A percentile compares a stretch with the other conserved stretches of the same genome.
Evolutionary conservation across 2,888 invertebrate species (phyloP).

Genomic region (Elegia similella): DNA sequence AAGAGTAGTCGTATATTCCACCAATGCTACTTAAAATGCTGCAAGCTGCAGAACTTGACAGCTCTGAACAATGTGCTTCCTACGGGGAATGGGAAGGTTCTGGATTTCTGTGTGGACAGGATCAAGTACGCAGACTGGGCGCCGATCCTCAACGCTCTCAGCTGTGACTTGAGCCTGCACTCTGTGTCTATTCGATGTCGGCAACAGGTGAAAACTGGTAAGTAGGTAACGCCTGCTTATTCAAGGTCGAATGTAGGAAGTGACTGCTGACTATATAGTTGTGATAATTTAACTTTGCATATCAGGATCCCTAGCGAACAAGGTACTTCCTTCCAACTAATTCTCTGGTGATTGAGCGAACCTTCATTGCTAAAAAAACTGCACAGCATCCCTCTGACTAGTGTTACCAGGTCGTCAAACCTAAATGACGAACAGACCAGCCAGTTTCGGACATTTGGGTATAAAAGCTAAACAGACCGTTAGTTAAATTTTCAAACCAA

Average conservation of each 20-base stretch:
- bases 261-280: too few relatives aligned
- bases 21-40: conserved; percentile 75
- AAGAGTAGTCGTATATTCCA: conserved; percentile 73
- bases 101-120: conserved; percentile 89
- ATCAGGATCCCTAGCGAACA: too few relatives aligned
- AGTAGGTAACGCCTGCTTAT: conserved; percentile 19
- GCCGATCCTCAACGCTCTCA: conserved; percentile 87
- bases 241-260: neutral
- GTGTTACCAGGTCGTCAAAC: too few relatives aligned
- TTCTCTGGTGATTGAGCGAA: too few relatives aligned
- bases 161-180: conserved; percentile 87
- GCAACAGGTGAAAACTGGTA: conserved; percentile 70
- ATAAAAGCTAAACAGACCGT: too few relatives aligned
- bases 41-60: conserved; percentile 73
- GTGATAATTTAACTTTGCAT: too few relatives aligned
- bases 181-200: conserved; percentile 85
- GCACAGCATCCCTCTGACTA: too few relatives aligned
- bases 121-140: conserved; percentile 89
- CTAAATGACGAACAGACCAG: too few relatives aligned
- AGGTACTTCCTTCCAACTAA: too few relatives aligned
- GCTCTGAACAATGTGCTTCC: conserved; percentile 65
- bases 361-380: too few relatives aligned
- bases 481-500: too few relatives aligned
- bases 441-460: too few relatives aligned
- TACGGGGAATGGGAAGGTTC: conserved; percentile 69